phyloP scores from a whole-genome alignment of 2,888 invertebrate species.

The Coenonympha glycerion region DNA sequence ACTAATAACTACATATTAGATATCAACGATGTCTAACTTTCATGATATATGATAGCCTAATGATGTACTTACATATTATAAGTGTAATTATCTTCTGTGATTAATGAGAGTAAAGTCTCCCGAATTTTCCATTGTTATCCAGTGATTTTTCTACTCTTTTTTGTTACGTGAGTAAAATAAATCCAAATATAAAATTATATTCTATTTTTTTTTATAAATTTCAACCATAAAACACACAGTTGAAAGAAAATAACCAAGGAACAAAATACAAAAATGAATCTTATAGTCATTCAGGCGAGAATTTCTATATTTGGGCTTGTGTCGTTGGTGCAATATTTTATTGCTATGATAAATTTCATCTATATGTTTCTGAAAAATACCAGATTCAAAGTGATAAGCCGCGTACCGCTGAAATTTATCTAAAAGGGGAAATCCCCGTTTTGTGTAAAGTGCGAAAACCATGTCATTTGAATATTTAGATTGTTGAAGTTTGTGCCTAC shows the following conservation, averaged over 20 bases:
- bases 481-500: constrained; percentile 38
- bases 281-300: constrained; percentile 37
- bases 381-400: constrained; percentile 42
- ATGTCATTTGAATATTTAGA: constrained; percentile 36
- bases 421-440: constrained; percentile 43
- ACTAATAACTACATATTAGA: too few relatives aligned
- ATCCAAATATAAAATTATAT: background rate
- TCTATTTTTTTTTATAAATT: constrained; percentile 12
- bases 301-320: constrained; percentile 28
- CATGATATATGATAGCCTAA: too few relatives aligned
- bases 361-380: constrained; percentile 39
- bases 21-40: too few relatives aligned
- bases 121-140: too few relatives aligned
- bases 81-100: too few relatives aligned
- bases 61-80: too few relatives aligned
- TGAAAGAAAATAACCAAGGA: constrained; percentile 38
- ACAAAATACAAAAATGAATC: constrained; percentile 40
- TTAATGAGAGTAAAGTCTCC: too few relatives aligned
- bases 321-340: constrained; percentile 22
- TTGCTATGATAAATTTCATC: constrained; percentile 31
- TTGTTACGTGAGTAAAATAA: too few relatives aligned
- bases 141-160: too few relatives aligned
- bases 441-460: constrained; percentile 35
- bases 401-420: constrained; percentile 38
- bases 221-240: constrained; percentile 41